Conservation (phyloP, 2,797 vertebrate genomes). For the Tachyglossus aculeatus region DNA sequence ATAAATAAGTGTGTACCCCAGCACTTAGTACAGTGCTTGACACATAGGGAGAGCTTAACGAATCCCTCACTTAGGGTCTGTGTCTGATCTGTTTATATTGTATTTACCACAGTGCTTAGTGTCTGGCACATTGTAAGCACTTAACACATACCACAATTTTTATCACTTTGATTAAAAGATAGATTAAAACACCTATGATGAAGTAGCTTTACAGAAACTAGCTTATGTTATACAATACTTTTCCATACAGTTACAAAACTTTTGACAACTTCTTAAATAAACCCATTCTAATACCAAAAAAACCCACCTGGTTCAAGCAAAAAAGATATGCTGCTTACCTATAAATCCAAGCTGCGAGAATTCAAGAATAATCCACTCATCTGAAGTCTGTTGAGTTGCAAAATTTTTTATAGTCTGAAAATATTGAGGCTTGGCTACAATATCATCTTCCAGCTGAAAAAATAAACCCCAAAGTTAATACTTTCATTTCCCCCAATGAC, state of each 20-base stretch:
- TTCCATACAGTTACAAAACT: slow-evolving; percentile 6
- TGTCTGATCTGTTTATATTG: too few relatives aligned
- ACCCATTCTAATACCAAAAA: neutral
- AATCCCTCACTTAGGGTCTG: too few relatives aligned
- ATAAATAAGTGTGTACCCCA: too few relatives aligned
- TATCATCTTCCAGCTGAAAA: slow-evolving; percentile 87
- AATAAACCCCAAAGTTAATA: neutral
- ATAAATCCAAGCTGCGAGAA: slow-evolving; percentile 93
- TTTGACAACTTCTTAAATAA: slow-evolving; percentile 9
- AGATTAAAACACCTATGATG: too few relatives aligned
- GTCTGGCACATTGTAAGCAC: too few relatives aligned
- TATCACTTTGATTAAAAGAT: too few relatives aligned
- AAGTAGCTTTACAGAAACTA: neutral
- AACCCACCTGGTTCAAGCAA: neutral
- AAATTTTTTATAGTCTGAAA: slow-evolving; percentile 76
- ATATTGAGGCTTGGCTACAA: slow-evolving; percentile 83
- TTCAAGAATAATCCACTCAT: slow-evolving; percentile 85
- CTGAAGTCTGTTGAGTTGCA: slow-evolving; percentile 55
- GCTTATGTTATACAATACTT: neutral
- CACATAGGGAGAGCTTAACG: neutral
- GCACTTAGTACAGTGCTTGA: neutral
- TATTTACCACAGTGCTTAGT: too few relatives aligned
- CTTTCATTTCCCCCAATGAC: neutral
- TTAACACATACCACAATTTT: too few relatives aligned
- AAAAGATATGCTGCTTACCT: slow-evolving; percentile 74